Percentiles rank a stretch among this genome's conserved stretches.
Conservation (phyloP, 2,888 invertebrate species). For the Synanthedon tipuliformis region DNA sequence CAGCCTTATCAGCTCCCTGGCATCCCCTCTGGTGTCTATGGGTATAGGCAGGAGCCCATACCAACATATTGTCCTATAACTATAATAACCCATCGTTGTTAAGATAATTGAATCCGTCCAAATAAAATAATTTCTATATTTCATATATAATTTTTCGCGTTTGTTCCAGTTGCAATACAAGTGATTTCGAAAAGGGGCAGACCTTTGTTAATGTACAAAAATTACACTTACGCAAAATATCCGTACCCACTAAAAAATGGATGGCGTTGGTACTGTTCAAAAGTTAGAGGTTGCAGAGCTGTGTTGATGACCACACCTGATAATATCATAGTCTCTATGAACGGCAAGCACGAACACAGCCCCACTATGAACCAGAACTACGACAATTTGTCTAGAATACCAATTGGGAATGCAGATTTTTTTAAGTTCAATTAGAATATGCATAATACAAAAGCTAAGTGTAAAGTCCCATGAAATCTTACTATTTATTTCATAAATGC, state of each 20-base stretch:
- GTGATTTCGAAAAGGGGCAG: conserved; percentile 35
- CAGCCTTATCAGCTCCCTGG: no score
- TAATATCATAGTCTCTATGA: conserved; percentile 20
- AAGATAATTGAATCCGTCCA: no score
- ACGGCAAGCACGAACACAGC: conserved; percentile 29
- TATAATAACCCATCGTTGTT: no score
- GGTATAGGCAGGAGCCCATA: no score
- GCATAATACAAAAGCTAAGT: no score
- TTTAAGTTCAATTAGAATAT: not conserved
- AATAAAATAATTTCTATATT: no score
- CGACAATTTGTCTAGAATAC: not conserved
- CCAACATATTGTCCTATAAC: no score
- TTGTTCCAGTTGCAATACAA: conserved; percentile 19
- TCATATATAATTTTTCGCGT: no score
- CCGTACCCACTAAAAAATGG: conserved; percentile 36
- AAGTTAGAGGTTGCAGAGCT: conserved; percentile 40
- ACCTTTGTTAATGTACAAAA: conserved; percentile 31
- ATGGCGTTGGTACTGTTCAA: conserved; percentile 52
- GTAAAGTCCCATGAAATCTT: no score
- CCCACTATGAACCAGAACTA: conserved; percentile 6
- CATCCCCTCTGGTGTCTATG: no score
- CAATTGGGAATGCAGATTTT: not conserved
- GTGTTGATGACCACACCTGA: conserved; percentile 30
- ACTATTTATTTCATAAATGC: no score
- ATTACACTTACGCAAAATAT: conserved; percentile 40